Evolutionary conservation across 2,113 vertebrate species (phyloP).

Genomic region (Arvicanthis niloticus): DNA sequence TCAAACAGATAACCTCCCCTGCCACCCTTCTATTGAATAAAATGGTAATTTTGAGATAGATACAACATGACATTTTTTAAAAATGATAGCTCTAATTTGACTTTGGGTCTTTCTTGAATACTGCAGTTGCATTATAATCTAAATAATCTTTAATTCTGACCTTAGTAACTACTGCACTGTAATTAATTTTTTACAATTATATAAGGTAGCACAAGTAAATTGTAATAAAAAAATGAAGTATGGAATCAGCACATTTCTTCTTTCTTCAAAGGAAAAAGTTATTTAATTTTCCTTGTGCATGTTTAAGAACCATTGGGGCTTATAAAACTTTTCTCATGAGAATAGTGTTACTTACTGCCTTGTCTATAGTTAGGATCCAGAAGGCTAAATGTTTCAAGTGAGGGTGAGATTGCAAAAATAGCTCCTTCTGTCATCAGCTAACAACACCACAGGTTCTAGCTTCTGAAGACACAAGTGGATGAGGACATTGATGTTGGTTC

Average conservation of each 20-base stretch:
- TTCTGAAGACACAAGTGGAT: background rate
- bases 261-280: background rate
- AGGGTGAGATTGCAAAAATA: background rate
- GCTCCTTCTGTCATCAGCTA: background rate
- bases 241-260: background rate
- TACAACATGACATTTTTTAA: background rate
- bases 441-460: background rate
- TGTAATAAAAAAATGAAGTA: background rate
- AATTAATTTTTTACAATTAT: background rate
- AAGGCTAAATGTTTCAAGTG: slow-evolving; percentile 11
- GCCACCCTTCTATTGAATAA: background rate
- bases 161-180: background rate
- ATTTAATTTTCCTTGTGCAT: background rate
- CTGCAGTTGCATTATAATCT: background rate
- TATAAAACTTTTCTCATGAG: background rate
- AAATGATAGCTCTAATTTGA: background rate
- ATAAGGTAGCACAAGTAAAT: background rate
- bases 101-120: background rate
- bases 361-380: background rate
- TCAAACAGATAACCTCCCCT: background rate
- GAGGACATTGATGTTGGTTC: background rate
- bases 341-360: background rate
- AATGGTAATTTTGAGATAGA: background rate
- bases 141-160: background rate
- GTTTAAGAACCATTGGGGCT: background rate